Conservation (phyloP, 1,140 invertebrate genomes). For the Pseudomyrmex concolor region DNA sequence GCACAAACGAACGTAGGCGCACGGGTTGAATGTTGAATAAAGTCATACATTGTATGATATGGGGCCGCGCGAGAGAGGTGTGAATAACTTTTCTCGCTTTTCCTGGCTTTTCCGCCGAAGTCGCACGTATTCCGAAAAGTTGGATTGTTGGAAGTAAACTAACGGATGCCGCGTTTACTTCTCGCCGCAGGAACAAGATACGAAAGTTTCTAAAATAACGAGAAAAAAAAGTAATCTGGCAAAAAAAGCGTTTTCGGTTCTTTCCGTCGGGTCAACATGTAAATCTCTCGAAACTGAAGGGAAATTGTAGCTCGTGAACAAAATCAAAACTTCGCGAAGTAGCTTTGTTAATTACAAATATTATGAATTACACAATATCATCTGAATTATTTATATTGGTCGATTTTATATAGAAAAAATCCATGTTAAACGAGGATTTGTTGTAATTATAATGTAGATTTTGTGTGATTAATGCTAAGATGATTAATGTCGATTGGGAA, state of each 20-base stretch:
- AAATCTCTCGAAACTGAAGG: constrained; percentile 31
- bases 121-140: constrained; percentile 27
- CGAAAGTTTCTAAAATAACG: constrained; percentile 54
- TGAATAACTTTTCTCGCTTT: constrained; percentile 58
- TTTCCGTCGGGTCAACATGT: constrained; percentile 22
- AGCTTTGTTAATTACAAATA: neutral
- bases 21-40: constrained; percentile 42
- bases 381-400: neutral
- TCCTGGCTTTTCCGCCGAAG: constrained; percentile 49
- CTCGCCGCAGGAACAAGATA: constrained; percentile 17
- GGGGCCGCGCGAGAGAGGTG: constrained; percentile 13
- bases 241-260: constrained; percentile 14
- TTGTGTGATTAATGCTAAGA: constrained; percentile 8
- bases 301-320: neutral
- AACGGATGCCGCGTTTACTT: constrained; percentile 30
- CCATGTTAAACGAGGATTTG: neutral
- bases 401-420: neutral
- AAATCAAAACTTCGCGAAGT: neutral
- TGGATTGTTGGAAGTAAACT: constrained; percentile 8
- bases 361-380: neutral
- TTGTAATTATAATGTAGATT: constrained; percentile 8
- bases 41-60: neutral
- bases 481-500: constrained; percentile 16
- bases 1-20: constrained; percentile 37
- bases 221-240: constrained; percentile 59